phyloP scores from a whole-genome alignment of 1,140 invertebrate genomes.

The Drosophila eugracilis region DNA sequence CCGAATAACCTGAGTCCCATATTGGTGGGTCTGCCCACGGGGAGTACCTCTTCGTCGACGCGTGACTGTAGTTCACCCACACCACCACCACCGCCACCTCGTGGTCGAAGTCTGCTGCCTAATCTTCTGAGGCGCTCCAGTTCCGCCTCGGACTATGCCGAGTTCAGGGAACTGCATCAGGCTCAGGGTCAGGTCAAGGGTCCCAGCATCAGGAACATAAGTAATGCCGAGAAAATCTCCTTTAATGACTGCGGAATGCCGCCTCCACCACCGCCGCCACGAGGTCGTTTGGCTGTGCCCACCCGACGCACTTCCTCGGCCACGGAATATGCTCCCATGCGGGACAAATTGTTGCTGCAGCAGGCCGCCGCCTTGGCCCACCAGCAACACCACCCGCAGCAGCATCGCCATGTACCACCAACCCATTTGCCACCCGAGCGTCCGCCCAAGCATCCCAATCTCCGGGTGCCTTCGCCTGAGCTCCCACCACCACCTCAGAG shows the following conservation, averaged over 20 bases:
- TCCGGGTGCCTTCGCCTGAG: conserved; percentile 89
- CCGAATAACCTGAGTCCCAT: conserved; percentile 72
- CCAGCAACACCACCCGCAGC: conserved; percentile 80
- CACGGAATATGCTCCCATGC: conserved; percentile 77
- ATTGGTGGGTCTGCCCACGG: conserved; percentile 38
- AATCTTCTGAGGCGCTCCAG: conserved; percentile 87
- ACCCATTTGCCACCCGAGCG: conserved; percentile 88
- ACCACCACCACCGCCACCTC: conserved; percentile 87
- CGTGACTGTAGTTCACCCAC: conserved; percentile 75
- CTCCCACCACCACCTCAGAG: conserved; percentile 90
- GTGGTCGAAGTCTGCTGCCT: conserved; percentile 85
- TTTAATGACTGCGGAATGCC: conserved; percentile 84
- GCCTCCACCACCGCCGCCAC: conserved; percentile 82
- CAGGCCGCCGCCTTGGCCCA: conserved; percentile 76
- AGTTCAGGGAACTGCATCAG: conserved; percentile 84
- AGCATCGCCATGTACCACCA: conserved; percentile 52
- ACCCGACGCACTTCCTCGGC: conserved; percentile 79
- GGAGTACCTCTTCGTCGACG: conserved; percentile 84
- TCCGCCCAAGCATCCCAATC: conserved; percentile 90
- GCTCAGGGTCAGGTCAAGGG: conserved; percentile 51
- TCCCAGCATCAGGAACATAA: conserved; percentile 75
- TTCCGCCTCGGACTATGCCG: conserved; percentile 89
- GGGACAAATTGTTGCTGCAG: conserved; percentile 75
- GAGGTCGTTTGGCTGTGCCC: conserved; percentile 73
- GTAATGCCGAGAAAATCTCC: conserved; percentile 74